These are phyloP conservation scores for Bradypus variegatus DNA, from an alignment of 2,797 vertebrate species.

Conservation along the genomic window DNA sequence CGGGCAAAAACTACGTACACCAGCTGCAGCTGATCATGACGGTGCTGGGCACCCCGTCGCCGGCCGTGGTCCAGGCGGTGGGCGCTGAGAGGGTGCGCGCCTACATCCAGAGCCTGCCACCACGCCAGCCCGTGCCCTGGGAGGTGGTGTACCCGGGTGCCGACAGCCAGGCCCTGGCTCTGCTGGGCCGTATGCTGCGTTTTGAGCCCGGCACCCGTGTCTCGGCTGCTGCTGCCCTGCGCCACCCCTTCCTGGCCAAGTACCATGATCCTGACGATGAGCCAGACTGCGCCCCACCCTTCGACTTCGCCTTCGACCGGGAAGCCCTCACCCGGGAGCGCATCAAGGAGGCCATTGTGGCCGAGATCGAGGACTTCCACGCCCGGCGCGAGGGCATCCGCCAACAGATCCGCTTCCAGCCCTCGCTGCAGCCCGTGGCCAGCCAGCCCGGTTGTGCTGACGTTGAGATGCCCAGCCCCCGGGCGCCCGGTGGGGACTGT, in stretches of 20 bases:
- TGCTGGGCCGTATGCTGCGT: constrained; percentile 82
- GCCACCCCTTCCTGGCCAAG: constrained; percentile 87
- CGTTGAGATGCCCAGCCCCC: constrained; percentile 88
- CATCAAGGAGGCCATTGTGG: constrained; percentile 91
- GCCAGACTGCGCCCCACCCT: constrained; percentile 91
- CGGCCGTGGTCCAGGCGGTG: constrained; percentile 81
- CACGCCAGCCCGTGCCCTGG: constrained; percentile 80
- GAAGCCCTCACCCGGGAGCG: constrained; percentile 80
- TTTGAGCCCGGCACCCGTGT: constrained; percentile 86
- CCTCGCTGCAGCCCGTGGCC: constrained; percentile 66
- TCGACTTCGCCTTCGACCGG: constrained; percentile 91
- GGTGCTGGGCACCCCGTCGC: constrained; percentile 86
- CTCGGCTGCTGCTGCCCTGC: constrained; percentile 82
- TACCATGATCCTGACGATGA: constrained; percentile 94
- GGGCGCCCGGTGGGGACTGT: constrained; percentile 68
- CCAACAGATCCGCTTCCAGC: constrained; percentile 86
- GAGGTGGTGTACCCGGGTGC: constrained; percentile 82
- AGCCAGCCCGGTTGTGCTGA: constrained; percentile 72
- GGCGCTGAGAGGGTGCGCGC: constrained; percentile 88
- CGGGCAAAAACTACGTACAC: constrained; percentile 90
- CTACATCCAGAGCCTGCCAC: constrained; percentile 86
- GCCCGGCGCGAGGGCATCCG: constrained; percentile 80
- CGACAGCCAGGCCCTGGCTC: constrained; percentile 80
- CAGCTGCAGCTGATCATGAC: constrained; percentile 91
- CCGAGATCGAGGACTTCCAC: constrained; percentile 91